Base-by-base conservation (phyloP, 2,888 invertebrate species). In the Pollenia amentaria region DNA sequence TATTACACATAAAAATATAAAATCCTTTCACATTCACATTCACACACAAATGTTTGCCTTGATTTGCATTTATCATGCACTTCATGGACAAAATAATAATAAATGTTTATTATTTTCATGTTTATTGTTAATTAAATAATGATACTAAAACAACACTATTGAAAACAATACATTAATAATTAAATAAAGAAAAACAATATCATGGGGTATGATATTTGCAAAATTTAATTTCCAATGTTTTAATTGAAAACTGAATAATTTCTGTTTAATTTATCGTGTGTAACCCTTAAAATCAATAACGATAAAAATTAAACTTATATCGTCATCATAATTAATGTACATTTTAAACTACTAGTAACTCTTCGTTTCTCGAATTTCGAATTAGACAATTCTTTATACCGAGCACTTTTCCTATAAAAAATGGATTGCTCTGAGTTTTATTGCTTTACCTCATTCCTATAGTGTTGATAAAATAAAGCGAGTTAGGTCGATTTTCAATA, bases 121-220 rank as follows among this genome's bases (percentile, higher is more conserved):
- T 53, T 53, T 8, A 8, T 53, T 53, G 18, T 9, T 55, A 55
- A 21, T 55, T 55, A 55, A 55, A 55, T 55, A 55, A 21, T 55
- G 29, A 29, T 55, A 21, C 21, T 55, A 55, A 21, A 12, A 21
- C 18, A 21, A 55, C 21, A 55, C 55, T 55, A 21, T 21, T 21
- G n/a, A n/a, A 55, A 55, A 55, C 53, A 21, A 21, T 55, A 21
- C 21, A 21, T 55, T 55, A 55, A 18, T 55, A 55, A 55, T 55
- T 6, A 21, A 55, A 55, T 11, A 55, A 55, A 21, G 3, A 55
- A 2, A 55, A 21, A 55, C n/a, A 21, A 12, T 21, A 55, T 29
- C 29, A 29, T 29, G 29, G 29, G 4, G 3, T 29, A 6, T 29
- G 3, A 29, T 29, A 6, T 29, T 29, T 6, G 29, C 6, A 29